phyloP scores from a whole-genome alignment of 2,888 invertebrate species.

The Tenthredo livida region DNA sequence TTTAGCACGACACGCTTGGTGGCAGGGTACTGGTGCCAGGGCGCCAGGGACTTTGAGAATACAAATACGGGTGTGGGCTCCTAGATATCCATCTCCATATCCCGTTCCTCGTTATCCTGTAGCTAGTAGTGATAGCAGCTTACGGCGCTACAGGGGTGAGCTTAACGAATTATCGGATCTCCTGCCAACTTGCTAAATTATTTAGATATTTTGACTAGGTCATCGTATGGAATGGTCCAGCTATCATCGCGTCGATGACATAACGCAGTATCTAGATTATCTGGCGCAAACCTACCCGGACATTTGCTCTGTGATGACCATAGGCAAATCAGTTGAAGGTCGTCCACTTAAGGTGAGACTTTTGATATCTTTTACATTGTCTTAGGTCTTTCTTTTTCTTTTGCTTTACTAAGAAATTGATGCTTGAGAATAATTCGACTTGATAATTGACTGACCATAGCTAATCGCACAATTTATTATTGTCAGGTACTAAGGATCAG shows the following conservation, averaged over 20 bases:
- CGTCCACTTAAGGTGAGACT: slow-evolving; percentile 84
- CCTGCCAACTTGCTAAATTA: not conserved
- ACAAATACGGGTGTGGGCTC: slow-evolving; percentile 1
- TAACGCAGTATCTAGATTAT: slow-evolving; percentile 86
- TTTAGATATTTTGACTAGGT: slow-evolving; percentile 67
- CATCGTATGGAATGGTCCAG: slow-evolving; percentile 88
- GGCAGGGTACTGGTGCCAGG: slow-evolving; percentile 67
- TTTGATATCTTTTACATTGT: slow-evolving; percentile 56
- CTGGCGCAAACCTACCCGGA: slow-evolving; percentile 87
- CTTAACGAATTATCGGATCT: slow-evolving; percentile 8
- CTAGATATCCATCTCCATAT: slow-evolving; percentile 66
- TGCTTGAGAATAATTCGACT: not conserved
- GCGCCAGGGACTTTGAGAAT: slow-evolving; percentile 55
- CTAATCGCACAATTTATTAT: not conserved
- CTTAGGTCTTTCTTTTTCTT: slow-evolving; percentile 54
- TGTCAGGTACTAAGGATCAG: slow-evolving; percentile 81
- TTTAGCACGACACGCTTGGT: slow-evolving; percentile 76
- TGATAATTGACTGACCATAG: not conserved
- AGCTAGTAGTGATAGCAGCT: slow-evolving; percentile 70
- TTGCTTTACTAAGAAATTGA: not conserved
- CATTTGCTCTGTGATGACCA: slow-evolving; percentile 85
- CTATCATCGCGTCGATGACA: slow-evolving; percentile 86
- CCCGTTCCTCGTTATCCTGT: slow-evolving; percentile 70
- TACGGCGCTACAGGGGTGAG: slow-evolving; percentile 62
- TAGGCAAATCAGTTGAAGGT: slow-evolving; percentile 88